These are phyloP conservation scores for Turritopsis dohrnii DNA, from an alignment of 30 jellyfish, hydroid and myxozoan genomes.

Conservation along the genomic window DNA sequence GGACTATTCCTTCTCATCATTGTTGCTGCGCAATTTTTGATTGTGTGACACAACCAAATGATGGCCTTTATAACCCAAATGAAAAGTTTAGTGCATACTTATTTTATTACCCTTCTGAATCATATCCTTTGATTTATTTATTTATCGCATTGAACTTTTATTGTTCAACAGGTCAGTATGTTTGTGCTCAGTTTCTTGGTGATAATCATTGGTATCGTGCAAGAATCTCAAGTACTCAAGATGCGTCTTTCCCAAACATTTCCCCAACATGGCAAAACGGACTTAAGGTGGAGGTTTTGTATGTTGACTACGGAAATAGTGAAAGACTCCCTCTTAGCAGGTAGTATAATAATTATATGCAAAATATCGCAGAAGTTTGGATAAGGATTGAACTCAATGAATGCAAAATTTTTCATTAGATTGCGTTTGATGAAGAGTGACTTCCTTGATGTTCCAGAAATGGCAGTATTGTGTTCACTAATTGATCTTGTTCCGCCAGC, in stretches of 20 bases:
- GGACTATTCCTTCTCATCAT: too few species aligned
- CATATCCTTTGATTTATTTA: too few species aligned
- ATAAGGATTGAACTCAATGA: too few species aligned
- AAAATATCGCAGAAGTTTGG: too few species aligned
- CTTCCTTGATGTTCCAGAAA: constrained; percentile 83
- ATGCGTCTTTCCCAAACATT: constrained; percentile 38
- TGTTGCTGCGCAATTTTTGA: too few species aligned
- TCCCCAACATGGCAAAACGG: constrained; percentile 82
- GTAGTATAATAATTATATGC: too few species aligned
- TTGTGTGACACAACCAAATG: too few species aligned
- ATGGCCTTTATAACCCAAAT: too few species aligned
- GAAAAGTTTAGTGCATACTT: too few species aligned
- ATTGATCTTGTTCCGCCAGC: constrained; percentile 84
- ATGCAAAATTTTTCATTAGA: constrained; percentile 24
- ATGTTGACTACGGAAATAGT: constrained; percentile 75
- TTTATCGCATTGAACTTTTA: background rate
- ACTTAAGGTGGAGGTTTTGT: constrained; percentile 58
- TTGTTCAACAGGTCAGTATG: constrained; percentile 51
- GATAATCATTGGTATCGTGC: constrained; percentile 94
- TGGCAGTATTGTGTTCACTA: constrained; percentile 80
- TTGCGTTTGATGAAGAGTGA: constrained; percentile 54
- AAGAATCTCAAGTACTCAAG: constrained; percentile 24
- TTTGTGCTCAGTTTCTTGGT: constrained; percentile 73
- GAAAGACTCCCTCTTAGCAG: constrained; percentile 79
- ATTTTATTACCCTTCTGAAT: too few species aligned